Evolutionary conservation across 2,797 vertebrate species (phyloP).

Genomic region (Galago senegalensis): DNA sequence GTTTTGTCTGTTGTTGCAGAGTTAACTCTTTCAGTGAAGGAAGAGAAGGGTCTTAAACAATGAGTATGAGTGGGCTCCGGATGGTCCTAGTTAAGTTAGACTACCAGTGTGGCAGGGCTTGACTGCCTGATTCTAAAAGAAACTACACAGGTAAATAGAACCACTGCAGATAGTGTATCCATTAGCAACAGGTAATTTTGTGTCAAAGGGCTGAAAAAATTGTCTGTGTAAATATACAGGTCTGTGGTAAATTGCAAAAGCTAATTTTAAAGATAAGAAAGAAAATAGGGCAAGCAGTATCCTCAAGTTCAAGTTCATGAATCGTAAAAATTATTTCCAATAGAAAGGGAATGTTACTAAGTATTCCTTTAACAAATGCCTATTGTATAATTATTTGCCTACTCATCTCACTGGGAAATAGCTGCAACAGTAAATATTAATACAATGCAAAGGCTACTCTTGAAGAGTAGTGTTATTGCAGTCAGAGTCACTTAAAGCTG

Average conservation of each 20-base stretch:
- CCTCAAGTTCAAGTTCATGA: constrained; percentile 21
- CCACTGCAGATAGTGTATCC: not conserved
- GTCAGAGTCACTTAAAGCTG: not conserved
- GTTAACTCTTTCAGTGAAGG: constrained; percentile 53
- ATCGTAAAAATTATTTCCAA: constrained; percentile 20
- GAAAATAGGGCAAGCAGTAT: not conserved
- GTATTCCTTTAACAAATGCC: not conserved
- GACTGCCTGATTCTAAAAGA: not conserved
- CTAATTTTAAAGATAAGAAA: constrained; percentile 41
- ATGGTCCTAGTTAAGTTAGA: not conserved
- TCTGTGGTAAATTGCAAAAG: constrained; percentile 4
- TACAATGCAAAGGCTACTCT: not conserved
- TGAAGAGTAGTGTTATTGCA: not conserved
- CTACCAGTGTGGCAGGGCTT: not conserved
- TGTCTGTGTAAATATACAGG: not conserved
- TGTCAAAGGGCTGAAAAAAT: not conserved
- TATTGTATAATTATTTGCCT: not conserved
- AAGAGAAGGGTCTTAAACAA: not conserved
- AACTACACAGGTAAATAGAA: not conserved
- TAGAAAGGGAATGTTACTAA: not conserved
- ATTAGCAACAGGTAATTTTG: not conserved
- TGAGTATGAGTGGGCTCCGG: not conserved
- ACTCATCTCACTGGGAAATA: not conserved
- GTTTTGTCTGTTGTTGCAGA: not conserved
- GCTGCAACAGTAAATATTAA: not conserved